Percentiles rank a stretch among this genome's conserved stretches.
Evolutionary conservation across 2,113 vertebrate species (phyloP).

Genomic region (Potamarius usumacintae): DNA sequence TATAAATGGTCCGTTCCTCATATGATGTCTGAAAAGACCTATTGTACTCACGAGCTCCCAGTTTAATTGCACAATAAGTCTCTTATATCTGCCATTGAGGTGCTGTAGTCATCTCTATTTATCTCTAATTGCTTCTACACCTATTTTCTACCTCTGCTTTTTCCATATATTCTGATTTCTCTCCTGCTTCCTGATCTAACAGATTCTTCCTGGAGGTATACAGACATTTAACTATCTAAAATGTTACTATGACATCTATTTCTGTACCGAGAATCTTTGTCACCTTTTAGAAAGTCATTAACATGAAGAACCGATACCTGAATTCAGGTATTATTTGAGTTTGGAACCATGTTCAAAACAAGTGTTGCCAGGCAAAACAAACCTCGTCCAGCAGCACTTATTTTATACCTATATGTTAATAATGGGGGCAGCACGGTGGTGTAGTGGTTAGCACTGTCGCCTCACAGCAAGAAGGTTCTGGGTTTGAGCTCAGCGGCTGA

Average conservation of each 20-base stretch:
- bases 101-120: not conserved
- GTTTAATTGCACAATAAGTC: constrained; percentile 2
- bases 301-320: not conserved
- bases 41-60: not conserved
- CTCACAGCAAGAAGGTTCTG: too few relatives aligned
- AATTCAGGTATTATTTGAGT: not conserved
- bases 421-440: too few relatives aligned
- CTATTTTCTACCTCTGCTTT: not conserved
- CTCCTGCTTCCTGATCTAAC: not conserved
- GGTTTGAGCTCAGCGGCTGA: too few relatives aligned
- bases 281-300: not conserved
- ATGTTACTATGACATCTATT: not conserved
- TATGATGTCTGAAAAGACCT: not conserved
- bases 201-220: not conserved
- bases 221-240: not conserved
- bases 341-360: not conserved
- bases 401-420: too few relatives aligned
- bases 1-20: not conserved
- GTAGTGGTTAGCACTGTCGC: too few relatives aligned
- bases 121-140: not conserved
- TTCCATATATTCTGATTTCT: not conserved
- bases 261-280: not conserved
- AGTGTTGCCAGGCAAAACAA: too few relatives aligned
- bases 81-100: not conserved
- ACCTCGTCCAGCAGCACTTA: too few relatives aligned